Evolutionary conservation across 2,113 vertebrate species (phyloP).

Genomic region (Atractosteus spatula): DNA sequence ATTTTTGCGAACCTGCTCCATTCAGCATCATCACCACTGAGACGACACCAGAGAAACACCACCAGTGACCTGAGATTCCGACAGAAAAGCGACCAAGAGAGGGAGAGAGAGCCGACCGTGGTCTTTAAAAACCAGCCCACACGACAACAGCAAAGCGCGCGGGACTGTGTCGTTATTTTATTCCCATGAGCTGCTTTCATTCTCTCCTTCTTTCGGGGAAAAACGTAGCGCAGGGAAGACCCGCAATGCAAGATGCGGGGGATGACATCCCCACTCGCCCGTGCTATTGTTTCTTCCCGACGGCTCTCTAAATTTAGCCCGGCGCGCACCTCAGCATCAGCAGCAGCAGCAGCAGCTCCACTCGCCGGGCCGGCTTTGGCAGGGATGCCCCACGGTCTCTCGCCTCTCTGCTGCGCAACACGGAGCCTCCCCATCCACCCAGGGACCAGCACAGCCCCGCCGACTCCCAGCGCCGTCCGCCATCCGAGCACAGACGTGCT

Average conservation of each 20-base stretch:
- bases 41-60: conserved; percentile 16
- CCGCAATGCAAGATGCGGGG: conserved; percentile 6
- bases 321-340: background rate
- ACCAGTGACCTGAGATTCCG: background rate
- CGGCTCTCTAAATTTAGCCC: background rate
- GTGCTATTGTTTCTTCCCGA: background rate
- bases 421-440: conserved; percentile 22
- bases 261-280: background rate
- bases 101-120: conserved; percentile 6
- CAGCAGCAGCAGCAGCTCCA: background rate
- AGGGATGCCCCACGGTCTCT: conserved; percentile 16
- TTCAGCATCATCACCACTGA: conserved; percentile 62
- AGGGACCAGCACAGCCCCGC: conserved; percentile 37
- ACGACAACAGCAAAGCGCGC: background rate
- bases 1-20: conserved; percentile 41
- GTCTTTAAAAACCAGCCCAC: too few relatives aligned
- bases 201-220: background rate
- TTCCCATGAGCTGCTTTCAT: background rate
- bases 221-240: conserved; percentile 6
- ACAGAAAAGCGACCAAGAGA: conserved; percentile 53
- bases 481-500: conserved; percentile 45
- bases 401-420: conserved; percentile 15
- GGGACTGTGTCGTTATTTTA: background rate
- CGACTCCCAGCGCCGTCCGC: conserved; percentile 42
- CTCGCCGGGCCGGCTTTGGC: background rate